phyloP scores from a whole-genome alignment of 2,113 vertebrate genomes.

The Agapornis roseicollis region DNA sequence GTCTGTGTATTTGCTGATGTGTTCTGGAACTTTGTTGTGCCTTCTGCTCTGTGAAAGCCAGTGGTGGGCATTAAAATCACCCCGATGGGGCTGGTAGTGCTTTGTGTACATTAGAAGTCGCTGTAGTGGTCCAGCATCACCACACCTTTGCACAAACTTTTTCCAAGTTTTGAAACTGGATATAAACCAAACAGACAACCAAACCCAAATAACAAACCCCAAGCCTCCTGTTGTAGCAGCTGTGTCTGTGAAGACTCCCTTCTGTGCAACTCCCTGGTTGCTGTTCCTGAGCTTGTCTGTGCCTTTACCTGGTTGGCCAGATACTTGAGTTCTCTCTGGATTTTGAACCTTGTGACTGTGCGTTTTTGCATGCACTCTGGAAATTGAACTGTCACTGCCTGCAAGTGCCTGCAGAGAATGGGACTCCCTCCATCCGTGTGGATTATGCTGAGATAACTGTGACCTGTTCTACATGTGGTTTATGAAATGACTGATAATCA shows the following conservation, averaged over 20 bases:
- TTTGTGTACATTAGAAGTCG: conserved; percentile 45
- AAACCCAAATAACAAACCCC: not conserved
- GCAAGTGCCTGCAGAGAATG: conserved; percentile 36
- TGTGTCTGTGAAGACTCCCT: conserved; percentile 69
- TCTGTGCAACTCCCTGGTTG: conserved; percentile 61
- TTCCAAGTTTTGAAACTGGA: conserved; percentile 56
- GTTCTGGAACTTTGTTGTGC: conserved; percentile 68
- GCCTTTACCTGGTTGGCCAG: not conserved
- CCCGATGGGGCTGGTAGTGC: conserved; percentile 2
- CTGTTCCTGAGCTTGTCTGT: conserved; percentile 61
- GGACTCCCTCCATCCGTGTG: conserved; percentile 35
- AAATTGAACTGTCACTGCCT: conserved; percentile 11
- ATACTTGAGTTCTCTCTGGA: conserved; percentile 67
- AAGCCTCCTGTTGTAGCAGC: conserved; percentile 3
- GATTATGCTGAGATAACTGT: conserved; percentile 63
- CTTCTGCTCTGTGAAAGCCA: conserved; percentile 55
- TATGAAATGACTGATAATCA: conserved; percentile 44
- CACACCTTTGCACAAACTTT: conserved; percentile 39
- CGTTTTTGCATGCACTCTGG: conserved; percentile 44
- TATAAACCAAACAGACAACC: not conserved
- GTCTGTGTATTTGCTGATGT: conserved; percentile 66
- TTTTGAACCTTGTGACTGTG: conserved; percentile 49
- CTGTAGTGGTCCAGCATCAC: not conserved
- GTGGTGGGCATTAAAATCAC: conserved; percentile 38
- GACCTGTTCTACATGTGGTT: not conserved